Base-by-base conservation (phyloP, 1,140 invertebrate genomes). In the Elymnias hypermnestra region DNA sequence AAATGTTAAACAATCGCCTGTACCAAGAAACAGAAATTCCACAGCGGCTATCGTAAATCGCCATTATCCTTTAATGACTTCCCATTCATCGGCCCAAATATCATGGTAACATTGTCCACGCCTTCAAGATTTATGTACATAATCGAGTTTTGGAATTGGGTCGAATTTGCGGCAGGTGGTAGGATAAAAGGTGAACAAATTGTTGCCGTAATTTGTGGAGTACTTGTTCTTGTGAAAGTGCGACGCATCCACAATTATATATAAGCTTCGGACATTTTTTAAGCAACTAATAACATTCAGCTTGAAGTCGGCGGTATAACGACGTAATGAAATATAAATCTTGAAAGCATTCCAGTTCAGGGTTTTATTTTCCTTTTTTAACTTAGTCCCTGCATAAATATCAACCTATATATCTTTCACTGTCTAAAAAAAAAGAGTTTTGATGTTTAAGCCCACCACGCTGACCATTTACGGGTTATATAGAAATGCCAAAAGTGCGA, bases 51-150 rank as follows among this genome's bases (percentile, higher is more conserved):
- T 65, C 62, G 35, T 29, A 51, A 60, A 65, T 56, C 62, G 22
- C 58, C 50, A 60, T 65, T 69, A 64, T 57, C 53, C 57, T 35
- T 57, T 60, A 65, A 65, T 63, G 62, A 58, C 53, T 62, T 40
- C 39, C 33, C 57, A 50, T 56, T 53, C 48, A 57, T 47, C 52
- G 26, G 47, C 53, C 48, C 47, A 54, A 58, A 64, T 59, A 50
- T 66, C 57, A 25, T 58, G 57, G 60, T 53, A 59, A 53, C 58
- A 33, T 26, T 62, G 65, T 53, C 63, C 48, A 64, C 68, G 64
- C 64, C 68, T 45, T 39, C 38, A 9, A 33, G 56, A 68, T 66
- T 66, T 61, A 66, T 61, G 63, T 33, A 28, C 26, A 39, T 42
- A 51, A 57, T 60, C 50, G 57, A 53, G 37, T 56, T 54, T 17